phyloP scores from a whole-genome alignment of 2,797 vertebrate species.

The Cuculus canorus region DNA sequence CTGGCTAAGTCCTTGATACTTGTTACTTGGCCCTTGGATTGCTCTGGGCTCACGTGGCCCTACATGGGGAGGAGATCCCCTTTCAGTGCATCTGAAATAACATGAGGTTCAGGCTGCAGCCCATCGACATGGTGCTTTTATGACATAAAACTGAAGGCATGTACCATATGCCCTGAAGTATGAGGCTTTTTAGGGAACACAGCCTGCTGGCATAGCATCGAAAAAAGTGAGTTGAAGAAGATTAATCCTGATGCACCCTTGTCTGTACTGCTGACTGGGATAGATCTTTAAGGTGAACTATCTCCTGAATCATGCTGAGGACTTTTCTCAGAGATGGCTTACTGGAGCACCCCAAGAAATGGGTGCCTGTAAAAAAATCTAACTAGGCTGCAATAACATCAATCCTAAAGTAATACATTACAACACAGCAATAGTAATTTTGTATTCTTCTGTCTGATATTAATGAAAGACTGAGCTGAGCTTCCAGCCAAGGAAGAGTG shows the following conservation, averaged over 20 bases:
- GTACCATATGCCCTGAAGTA: neutral
- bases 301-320: neutral
- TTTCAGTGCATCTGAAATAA: neutral
- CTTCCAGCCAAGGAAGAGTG: neutral
- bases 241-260: neutral
- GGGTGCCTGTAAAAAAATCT: neutral
- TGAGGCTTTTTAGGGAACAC: neutral
- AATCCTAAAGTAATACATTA: neutral
- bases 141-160: neutral
- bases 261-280: neutral
- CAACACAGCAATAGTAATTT: neutral
- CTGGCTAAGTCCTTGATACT: fast-evolving
- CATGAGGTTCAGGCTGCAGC: neutral
- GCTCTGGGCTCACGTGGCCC: neutral
- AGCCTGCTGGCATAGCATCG: neutral
- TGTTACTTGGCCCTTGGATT: neutral
- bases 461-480: neutral
- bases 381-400: neutral
- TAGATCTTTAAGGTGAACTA: neutral
- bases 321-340: neutral
- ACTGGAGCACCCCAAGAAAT: neutral
- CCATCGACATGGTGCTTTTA: neutral
- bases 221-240: neutral
- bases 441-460: neutral
- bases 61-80: neutral